These are phyloP conservation scores for Synergus laeviventris DNA, from an alignment of 2,888 invertebrate genomes.

Conservation along the genomic window DNA sequence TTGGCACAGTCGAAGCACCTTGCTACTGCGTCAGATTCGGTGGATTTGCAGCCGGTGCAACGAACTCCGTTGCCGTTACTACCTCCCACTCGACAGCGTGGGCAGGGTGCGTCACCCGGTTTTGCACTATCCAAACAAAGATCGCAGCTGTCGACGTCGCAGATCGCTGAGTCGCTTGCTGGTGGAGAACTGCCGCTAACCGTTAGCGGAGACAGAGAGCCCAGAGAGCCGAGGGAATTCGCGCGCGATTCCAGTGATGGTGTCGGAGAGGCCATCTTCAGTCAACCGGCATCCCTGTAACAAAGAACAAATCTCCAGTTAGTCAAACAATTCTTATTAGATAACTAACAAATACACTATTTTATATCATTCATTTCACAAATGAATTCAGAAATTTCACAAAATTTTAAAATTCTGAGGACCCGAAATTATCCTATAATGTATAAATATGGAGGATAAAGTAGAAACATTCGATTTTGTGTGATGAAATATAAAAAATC, in stretches of 20 bases:
- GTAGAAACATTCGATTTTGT: no score
- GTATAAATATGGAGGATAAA: no score
- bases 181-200: slow-evolving; percentile 93
- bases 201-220: slow-evolving; percentile 85
- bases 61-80: slow-evolving; percentile 80
- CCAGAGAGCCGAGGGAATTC: slow-evolving; percentile 91
- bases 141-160: slow-evolving; percentile 79
- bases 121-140: slow-evolving; percentile 72
- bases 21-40: slow-evolving; percentile 95
- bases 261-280: slow-evolving; percentile 95
- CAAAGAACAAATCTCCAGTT: slow-evolving; percentile 69
- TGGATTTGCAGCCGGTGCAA: slow-evolving; percentile 98
- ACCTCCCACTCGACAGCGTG: slow-evolving; percentile 77
- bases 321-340: slow-evolving; percentile 10
- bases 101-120: slow-evolving; percentile 73
- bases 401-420: no score
- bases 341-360: neutral
- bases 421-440: no score
- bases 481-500: no score
- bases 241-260: slow-evolving; percentile 96
- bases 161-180: slow-evolving; percentile 89
- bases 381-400: no score
- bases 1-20: slow-evolving; percentile 98
- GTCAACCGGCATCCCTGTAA: slow-evolving; percentile 91
- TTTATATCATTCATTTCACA: no score